Percentiles rank a stretch among this genome's conserved stretches.
These are phyloP conservation scores for Lasioglossum baleicum DNA, from an alignment of 1,140 invertebrate species.

Conservation along the genomic window DNA sequence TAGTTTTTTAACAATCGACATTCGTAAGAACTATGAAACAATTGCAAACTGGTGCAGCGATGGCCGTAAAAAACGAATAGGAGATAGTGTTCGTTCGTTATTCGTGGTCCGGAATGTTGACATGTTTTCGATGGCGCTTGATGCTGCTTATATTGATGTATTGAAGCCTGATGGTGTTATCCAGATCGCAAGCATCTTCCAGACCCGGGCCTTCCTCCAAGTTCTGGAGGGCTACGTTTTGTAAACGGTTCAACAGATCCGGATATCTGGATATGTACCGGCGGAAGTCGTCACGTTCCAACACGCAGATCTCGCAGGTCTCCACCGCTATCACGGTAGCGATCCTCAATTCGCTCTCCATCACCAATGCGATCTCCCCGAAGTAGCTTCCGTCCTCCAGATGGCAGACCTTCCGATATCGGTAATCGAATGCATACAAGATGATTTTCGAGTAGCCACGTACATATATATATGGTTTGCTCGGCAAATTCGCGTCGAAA, in stretches of 20 bases:
- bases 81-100: neutral
- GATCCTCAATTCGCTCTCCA: constrained; percentile 78
- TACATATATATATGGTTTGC: too few relatives aligned
- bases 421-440: too few relatives aligned
- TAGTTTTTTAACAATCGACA: too few relatives aligned
- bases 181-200: constrained; percentile 35
- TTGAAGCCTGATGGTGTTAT: neutral
- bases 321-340: constrained; percentile 81
- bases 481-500: too few relatives aligned
- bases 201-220: constrained; percentile 54
- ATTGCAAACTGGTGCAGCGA: too few relatives aligned
- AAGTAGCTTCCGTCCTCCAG: constrained; percentile 76
- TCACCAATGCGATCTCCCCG: constrained; percentile 77
- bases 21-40: too few relatives aligned
- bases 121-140: constrained; percentile 11
- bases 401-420: constrained; percentile 67
- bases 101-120: neutral
- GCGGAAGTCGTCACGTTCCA: constrained; percentile 78
- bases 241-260: constrained; percentile 65
- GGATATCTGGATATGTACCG: constrained; percentile 66
- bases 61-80: too few relatives aligned
- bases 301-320: constrained; percentile 79
- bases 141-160: constrained; percentile 68
- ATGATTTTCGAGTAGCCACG: too few relatives aligned
- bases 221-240: constrained; percentile 65